Evolutionary conservation across 2,888 invertebrate species (phyloP).

Genomic region (Eudemis profundana): DNA sequence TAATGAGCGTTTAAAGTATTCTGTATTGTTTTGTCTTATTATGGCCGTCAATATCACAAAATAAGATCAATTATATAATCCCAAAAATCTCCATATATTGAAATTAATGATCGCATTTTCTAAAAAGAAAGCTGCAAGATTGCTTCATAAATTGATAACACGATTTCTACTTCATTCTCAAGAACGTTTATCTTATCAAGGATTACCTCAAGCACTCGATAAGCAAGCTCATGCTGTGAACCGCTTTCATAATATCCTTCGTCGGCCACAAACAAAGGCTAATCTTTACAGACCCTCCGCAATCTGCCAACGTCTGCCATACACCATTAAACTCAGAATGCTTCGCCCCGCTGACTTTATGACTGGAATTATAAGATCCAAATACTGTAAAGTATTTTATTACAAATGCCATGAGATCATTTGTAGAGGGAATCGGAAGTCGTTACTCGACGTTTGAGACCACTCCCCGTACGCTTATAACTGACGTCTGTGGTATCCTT

Average conservation of each 20-base stretch:
- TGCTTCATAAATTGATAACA: constrained; percentile 12
- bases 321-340: constrained; percentile 59
- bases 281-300: constrained; percentile 12
- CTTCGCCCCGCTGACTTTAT: constrained; percentile 62
- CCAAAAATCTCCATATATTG: not conserved
- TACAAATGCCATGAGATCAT: constrained; percentile 41
- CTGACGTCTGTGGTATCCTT: constrained; percentile 52
- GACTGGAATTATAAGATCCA: constrained; percentile 58
- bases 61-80: not conserved
- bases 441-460: constrained; percentile 46
- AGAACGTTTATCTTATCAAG: constrained; percentile 23
- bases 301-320: constrained; percentile 35
- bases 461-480: constrained; percentile 53
- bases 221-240: constrained; percentile 23
- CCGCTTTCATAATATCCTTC: constrained; percentile 35
- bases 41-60: not conserved
- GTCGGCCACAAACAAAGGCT: constrained; percentile 25
- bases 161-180: not conserved
- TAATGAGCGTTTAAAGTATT: not conserved
- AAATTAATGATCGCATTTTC: not conserved
- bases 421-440: constrained; percentile 53
- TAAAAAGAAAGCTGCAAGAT: constrained; percentile 4
- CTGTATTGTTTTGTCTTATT: not conserved
- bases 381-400: constrained; percentile 42
- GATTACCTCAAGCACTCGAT: constrained; percentile 23